These are phyloP conservation scores for Taurulus bubalis DNA, from an alignment of 2,113 vertebrate species.

Conservation along the genomic window DNA sequence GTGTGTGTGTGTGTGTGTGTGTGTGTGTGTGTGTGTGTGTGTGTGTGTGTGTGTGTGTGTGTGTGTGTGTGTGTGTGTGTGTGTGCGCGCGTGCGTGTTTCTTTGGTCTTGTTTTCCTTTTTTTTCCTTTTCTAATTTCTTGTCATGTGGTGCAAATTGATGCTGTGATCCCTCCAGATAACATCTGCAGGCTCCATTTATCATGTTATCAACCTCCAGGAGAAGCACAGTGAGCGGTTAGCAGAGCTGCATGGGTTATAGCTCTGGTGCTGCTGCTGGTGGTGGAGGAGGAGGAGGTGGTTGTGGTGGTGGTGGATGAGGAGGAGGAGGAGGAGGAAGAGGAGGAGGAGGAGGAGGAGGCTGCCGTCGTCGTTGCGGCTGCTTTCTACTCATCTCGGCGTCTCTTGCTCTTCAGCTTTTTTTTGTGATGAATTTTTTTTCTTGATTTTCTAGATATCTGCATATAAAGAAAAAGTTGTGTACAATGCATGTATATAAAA, in stretches of 20 bases:
- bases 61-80: slow-evolving; percentile 21
- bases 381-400: too few species aligned
- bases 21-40: neutral
- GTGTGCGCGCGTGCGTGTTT: slow-evolving; percentile 17
- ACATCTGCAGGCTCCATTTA: slow-evolving; percentile 50
- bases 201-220: slow-evolving; percentile 48
- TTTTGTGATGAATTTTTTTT: too few species aligned
- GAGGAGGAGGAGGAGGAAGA: too few species aligned
- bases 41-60: neutral
- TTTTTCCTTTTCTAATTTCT: slow-evolving; percentile 47
- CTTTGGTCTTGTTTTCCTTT: slow-evolving; percentile 31
- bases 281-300: neutral
- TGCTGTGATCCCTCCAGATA: slow-evolving; percentile 55
- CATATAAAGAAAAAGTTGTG: too few species aligned
- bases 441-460: too few species aligned
- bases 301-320: too few species aligned
- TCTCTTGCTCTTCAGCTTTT: too few species aligned
- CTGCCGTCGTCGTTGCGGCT: too few species aligned
- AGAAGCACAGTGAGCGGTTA: slow-evolving; percentile 30
- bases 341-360: neutral
- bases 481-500: too few species aligned
- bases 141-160: slow-evolving; percentile 70
- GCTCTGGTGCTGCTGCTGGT: neutral
- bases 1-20: slow-evolving; percentile 25
- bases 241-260: slow-evolving; percentile 22